Evolutionary conservation across 2,797 vertebrate genomes (phyloP).

Genomic region (Amphiprion clarkii): DNA sequence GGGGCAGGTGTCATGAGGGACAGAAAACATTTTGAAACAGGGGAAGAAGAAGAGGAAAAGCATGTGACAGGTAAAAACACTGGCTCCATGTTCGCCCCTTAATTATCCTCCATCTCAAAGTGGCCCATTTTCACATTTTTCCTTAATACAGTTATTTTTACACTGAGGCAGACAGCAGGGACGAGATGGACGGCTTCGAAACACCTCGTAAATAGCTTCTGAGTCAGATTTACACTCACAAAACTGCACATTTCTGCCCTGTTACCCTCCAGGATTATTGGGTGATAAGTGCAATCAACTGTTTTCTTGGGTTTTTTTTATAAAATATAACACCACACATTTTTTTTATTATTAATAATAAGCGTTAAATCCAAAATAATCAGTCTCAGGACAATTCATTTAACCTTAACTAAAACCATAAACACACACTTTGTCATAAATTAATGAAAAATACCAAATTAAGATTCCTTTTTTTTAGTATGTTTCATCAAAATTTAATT

Average conservation of each 20-base stretch:
- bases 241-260: conserved; percentile 37
- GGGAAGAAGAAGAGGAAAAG: conserved; percentile 10
- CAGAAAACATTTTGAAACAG: conserved; percentile 54
- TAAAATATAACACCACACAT: background rate
- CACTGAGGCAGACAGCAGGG: conserved; percentile 40
- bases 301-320: conserved; percentile 42
- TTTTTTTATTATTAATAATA: no score
- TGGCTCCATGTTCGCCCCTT: conserved; percentile 32
- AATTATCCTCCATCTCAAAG: conserved; percentile 59
- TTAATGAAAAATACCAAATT: no score
- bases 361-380: no score
- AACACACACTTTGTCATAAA: background rate
- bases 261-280: conserved; percentile 44
- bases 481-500: background rate
- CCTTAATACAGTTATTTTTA: conserved; percentile 64
- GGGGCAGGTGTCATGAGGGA: conserved; percentile 67
- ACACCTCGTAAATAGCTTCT: conserved; percentile 43
- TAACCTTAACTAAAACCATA: background rate
- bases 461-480: no score
- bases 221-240: conserved; percentile 48
- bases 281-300: conserved; percentile 39
- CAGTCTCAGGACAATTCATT: background rate
- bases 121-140: conserved; percentile 53
- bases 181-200: conserved; percentile 38
- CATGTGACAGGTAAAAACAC: conserved; percentile 56